Evolutionary conservation across 2,113 vertebrate species (phyloP).

Genomic region (Chelonoidis abingdonii): DNA sequence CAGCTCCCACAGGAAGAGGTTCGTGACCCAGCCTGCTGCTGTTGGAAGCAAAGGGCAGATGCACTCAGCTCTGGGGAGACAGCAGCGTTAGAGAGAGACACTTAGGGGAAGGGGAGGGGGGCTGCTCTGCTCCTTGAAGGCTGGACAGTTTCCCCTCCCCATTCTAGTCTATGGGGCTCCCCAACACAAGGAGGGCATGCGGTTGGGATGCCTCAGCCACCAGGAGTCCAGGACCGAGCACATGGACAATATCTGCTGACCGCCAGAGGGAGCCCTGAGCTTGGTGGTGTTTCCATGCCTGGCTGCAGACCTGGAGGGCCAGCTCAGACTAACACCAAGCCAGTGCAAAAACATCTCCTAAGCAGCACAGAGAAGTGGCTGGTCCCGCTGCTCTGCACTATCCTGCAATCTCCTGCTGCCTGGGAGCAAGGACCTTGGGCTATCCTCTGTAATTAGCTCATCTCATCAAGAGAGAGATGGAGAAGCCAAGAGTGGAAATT

Average conservation of each 20-base stretch:
- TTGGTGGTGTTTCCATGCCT: background rate
- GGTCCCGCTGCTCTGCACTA: background rate
- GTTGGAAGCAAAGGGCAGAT: background rate
- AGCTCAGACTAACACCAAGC: background rate
- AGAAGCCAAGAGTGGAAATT: background rate
- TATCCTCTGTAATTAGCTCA: background rate
- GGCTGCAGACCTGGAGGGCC: too few species aligned
- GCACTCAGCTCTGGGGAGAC: background rate
- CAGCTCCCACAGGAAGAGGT: too few species aligned
- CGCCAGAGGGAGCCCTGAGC: too few species aligned
- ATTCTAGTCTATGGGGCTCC: background rate
- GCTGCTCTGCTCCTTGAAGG: background rate
- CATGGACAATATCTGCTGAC: background rate
- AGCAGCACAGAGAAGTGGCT: too few species aligned
- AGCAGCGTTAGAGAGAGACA: background rate
- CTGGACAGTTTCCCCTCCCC: background rate
- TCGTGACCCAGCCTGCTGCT: background rate
- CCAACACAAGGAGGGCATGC: background rate
- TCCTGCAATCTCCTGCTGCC: background rate
- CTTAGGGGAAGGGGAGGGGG: background rate
- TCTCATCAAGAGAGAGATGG: background rate
- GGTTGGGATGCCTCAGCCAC: background rate
- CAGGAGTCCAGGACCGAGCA: background rate
- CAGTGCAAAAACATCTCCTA: background rate
- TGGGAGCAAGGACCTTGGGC: background rate